A percentile compares a stretch with the other conserved stretches of the same genome.
These are phyloP conservation scores for Chaetophractus vellerosus DNA, from an alignment of 2,797 vertebrate species.

Conservation along the genomic window DNA sequence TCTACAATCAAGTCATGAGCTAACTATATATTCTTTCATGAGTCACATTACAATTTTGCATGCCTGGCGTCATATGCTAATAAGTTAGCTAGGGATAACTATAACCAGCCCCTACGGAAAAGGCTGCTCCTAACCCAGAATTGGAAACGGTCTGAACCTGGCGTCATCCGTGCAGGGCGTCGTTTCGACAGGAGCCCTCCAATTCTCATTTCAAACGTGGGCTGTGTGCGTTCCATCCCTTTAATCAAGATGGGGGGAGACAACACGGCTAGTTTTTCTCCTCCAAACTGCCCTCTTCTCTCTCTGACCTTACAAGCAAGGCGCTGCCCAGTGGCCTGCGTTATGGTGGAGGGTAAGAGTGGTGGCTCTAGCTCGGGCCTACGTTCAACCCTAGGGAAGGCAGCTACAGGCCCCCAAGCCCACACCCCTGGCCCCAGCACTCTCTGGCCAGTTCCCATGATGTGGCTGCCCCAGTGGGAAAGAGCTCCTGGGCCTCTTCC, in stretches of 20 bases:
- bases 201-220: background rate
- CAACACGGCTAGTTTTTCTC: accelerated
- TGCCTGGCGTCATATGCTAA: slow-evolving; percentile 61
- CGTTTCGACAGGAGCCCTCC: background rate
- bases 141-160: slow-evolving; percentile 73
- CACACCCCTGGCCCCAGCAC: too few species aligned
- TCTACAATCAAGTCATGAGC: slow-evolving; percentile 60
- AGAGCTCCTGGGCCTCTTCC: background rate
- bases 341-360: background rate
- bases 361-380: background rate
- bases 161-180: background rate
- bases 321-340: background rate
- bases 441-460: background rate
- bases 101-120: slow-evolving; percentile 68
- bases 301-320: background rate
- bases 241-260: background rate
- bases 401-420: background rate
- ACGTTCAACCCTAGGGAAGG: background rate
- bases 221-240: background rate
- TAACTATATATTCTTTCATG: slow-evolving; percentile 64
- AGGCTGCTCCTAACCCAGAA: slow-evolving; percentile 67
- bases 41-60: slow-evolving; percentile 67
- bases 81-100: slow-evolving; percentile 76
- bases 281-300: background rate
- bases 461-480: background rate